These are phyloP conservation scores for Lasioglossum pauxillum DNA, from an alignment of 2,888 invertebrate genomes.

Conservation along the genomic window DNA sequence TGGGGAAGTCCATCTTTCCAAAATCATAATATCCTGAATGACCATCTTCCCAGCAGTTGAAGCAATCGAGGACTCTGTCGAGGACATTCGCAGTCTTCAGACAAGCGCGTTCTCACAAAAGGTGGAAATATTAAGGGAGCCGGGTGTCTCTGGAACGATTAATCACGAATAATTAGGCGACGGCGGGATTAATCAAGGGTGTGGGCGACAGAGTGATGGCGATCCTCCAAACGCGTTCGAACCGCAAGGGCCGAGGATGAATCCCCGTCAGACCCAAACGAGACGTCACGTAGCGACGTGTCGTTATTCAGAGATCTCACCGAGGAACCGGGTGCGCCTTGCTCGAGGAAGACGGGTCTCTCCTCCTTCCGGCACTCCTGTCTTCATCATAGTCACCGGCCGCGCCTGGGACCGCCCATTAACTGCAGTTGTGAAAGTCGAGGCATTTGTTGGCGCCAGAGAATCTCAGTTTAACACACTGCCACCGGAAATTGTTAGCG, in stretches of 20 bases:
- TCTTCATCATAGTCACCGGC: constrained; percentile 20
- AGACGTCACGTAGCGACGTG: constrained; percentile 70
- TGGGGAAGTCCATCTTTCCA: too few species aligned
- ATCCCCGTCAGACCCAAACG: constrained; percentile 72
- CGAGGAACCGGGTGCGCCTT: constrained; percentile 8
- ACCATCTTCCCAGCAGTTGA: not conserved
- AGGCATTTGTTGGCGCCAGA: not conserved
- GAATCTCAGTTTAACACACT: not conserved
- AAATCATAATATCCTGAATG: too few species aligned
- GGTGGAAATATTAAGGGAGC: not conserved
- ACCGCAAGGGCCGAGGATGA: constrained; percentile 56
- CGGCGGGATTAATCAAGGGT: constrained; percentile 40
- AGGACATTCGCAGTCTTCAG: not conserved
- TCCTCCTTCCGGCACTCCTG: constrained; percentile 32
- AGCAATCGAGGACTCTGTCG: not conserved
- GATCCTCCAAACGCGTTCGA: constrained; percentile 61
- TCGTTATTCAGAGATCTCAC: constrained; percentile 65
- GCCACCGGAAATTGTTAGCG: not conserved
- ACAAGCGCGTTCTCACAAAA: not conserved
- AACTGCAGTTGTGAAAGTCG: constrained; percentile 13
- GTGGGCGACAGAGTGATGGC: constrained; percentile 49
- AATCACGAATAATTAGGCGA: constrained; percentile 52
- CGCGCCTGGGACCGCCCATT: constrained; percentile 12
- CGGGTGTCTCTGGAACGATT: constrained; percentile 19
- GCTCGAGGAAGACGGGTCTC: not conserved